Base-by-base conservation (phyloP, 1,140 invertebrate genomes). In the Drosophila orena region DNA sequence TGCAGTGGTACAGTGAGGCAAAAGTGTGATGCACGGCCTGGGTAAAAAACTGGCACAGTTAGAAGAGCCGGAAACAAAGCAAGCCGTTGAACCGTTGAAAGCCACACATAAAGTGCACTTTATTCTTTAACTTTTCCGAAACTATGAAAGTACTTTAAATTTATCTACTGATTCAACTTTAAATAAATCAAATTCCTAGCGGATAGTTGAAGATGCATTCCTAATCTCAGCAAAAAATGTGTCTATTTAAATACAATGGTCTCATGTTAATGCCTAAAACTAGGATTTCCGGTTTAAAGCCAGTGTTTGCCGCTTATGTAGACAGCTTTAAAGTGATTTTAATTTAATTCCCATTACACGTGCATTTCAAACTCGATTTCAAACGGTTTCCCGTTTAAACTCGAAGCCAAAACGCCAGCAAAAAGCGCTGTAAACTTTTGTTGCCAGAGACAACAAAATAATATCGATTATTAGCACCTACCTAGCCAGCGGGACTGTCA, bases 401-500 rank as follows among this genome's bases (percentile, higher is more conserved):
- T 57, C 14, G n/a, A 20, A 35, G 65, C 42, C 20, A 40, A 42
- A 66, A 46, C 60, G 11, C 24, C 20, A 17, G 24, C 43, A 68
- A 78, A 74, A 86, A 64, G 61, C 49, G 70, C 52, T 88, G 68
- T 79, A 84, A 88, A 89, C 59, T 77, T 83, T 70, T 66, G 68
- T 68, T 89, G 79, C 65, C 42, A 79, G 62, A 62, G 72, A 88
- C 81, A 88, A 88, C 84, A 88, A 79, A 89, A 89, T 88, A 88
- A 89, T 89, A 88, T 88, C 83, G 84, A 88, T 88, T 88, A 88
- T 88, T 89, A 88, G 72, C 84, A 79, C 79, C 72, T 75, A 76
- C 30, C 24, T 40, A 37, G 38, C 24, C 10, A 38, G 40, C 46
- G 34, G 55, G 72, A 46, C 55, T 69, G 62, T 70, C 66, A 70